Conservation (phyloP, 2,888 invertebrate genomes). For the Meteorus colon region DNA sequence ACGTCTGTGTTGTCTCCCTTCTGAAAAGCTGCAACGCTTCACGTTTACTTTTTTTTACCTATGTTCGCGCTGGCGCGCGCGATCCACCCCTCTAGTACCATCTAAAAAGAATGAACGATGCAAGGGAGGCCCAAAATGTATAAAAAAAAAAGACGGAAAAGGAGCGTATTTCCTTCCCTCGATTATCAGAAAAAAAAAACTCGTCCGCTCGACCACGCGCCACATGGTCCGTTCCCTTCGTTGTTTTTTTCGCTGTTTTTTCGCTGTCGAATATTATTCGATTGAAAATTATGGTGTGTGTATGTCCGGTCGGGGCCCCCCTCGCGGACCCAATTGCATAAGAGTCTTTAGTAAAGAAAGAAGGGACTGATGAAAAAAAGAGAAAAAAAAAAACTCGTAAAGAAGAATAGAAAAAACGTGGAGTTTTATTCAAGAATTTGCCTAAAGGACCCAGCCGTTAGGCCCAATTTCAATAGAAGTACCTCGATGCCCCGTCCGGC, state of each 20-base stretch:
- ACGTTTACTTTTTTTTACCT: conserved; percentile 47
- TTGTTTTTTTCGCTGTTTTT: conserved; percentile 61
- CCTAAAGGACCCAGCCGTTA: conserved; percentile 63
- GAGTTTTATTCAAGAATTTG: conserved; percentile 68
- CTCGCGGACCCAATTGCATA: conserved; percentile 39
- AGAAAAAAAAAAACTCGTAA: conserved; percentile 11
- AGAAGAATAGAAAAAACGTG: conserved; percentile 55
- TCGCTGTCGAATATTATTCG: conserved; percentile 57
- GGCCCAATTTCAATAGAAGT: conserved; percentile 45
- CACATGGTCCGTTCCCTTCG: conserved; percentile 62
- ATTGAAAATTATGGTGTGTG: conserved; percentile 52
- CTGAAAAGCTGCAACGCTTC: conserved; percentile 50
- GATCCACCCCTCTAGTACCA: conserved; percentile 48
- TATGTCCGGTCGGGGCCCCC: conserved; percentile 62
- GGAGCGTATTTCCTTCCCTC: conserved; percentile 40
- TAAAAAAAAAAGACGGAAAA: conserved; percentile 41
- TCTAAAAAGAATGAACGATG: conserved; percentile 36
- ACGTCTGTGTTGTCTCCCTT: conserved; percentile 34
- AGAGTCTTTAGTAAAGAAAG: conserved; percentile 24
- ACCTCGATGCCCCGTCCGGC: conserved; percentile 32
- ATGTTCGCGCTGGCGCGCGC: conserved; percentile 43
- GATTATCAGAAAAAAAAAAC: conserved; percentile 36
- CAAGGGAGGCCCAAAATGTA: conserved; percentile 23
- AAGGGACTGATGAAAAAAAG: conserved; percentile 12
- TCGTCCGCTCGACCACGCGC: conserved; percentile 59